Percentiles rank a stretch among this genome's conserved stretches.
phyloP scores from a whole-genome alignment of 2,797 vertebrate genomes.

The Acanthiza pusilla region DNA sequence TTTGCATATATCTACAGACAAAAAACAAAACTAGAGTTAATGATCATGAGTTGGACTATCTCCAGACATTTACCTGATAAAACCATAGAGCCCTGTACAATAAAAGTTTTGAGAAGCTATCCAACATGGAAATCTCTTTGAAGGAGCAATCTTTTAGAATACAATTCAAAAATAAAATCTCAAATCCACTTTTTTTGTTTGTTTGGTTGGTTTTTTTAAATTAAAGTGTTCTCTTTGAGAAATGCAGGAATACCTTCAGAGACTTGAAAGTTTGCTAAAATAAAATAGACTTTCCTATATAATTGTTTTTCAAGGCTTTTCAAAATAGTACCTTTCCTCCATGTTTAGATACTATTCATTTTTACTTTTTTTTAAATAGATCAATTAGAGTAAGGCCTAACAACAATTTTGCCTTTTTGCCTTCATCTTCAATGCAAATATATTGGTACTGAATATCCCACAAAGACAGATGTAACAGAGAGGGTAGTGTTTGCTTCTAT shows the following conservation, averaged over 20 bases:
- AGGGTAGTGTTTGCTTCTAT: not conserved
- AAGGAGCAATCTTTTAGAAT: not conserved
- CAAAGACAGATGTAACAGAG: not conserved
- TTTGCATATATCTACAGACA: conserved; percentile 95
- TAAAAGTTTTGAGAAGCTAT: not conserved
- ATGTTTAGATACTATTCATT: not conserved
- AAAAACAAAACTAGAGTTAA: conserved; percentile 38
- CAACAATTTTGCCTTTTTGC: not conserved
- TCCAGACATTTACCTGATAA: not conserved
- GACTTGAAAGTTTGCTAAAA: not conserved
- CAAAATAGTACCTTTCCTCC: not conserved
- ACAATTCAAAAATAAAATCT: not conserved
- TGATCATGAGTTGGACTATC: not conserved
- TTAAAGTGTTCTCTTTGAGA: not conserved
- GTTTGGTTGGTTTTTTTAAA: not conserved
- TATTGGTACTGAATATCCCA: not conserved
- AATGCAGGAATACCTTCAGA: not conserved
- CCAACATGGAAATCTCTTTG: not conserved
- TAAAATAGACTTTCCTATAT: not conserved
- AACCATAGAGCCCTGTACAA: not conserved
- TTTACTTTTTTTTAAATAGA: not conserved
- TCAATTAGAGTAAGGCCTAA: not conserved
- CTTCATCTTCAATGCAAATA: not conserved
- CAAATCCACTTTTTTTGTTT: not conserved
- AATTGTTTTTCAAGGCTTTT: not conserved